phyloP scores from a whole-genome alignment of 2,113 vertebrate genomes.

The Nycticryphes semicollaris region DNA sequence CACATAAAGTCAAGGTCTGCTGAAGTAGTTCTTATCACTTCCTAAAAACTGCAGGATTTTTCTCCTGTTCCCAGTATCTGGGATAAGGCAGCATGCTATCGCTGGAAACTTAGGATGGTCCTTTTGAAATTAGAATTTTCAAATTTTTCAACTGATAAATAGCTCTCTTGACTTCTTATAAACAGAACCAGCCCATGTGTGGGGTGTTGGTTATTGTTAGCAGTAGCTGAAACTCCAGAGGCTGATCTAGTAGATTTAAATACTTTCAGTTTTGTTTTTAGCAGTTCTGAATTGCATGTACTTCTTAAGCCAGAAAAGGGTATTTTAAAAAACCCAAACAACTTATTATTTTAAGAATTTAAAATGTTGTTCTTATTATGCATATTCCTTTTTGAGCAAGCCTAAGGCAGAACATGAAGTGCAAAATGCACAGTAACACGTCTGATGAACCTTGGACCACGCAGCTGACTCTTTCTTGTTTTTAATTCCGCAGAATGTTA shows the following conservation, averaged over 20 bases:
- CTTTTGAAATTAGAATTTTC: not conserved
- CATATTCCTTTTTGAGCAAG: not conserved
- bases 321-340: not conserved
- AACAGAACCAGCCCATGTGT: not conserved
- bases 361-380: not conserved
- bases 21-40: not conserved
- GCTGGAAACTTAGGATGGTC: not conserved
- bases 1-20: not conserved
- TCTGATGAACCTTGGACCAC: fast-evolving
- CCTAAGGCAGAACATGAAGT: not conserved
- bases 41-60: not conserved
- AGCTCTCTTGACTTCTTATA: not conserved
- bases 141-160: not conserved
- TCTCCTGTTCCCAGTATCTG: not conserved
- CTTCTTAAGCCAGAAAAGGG: not conserved
- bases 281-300: not conserved
- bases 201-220: not conserved
- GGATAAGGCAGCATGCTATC: not conserved
- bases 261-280: not conserved
- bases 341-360: not conserved
- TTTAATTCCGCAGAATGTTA: not conserved
- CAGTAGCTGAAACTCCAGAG: not conserved
- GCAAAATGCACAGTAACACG: not conserved
- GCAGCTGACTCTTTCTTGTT: not conserved
- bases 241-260: not conserved